Evolutionary conservation across 1,140 invertebrate genomes (phyloP).

Genomic region (Drosophila equinoxialis): DNA sequence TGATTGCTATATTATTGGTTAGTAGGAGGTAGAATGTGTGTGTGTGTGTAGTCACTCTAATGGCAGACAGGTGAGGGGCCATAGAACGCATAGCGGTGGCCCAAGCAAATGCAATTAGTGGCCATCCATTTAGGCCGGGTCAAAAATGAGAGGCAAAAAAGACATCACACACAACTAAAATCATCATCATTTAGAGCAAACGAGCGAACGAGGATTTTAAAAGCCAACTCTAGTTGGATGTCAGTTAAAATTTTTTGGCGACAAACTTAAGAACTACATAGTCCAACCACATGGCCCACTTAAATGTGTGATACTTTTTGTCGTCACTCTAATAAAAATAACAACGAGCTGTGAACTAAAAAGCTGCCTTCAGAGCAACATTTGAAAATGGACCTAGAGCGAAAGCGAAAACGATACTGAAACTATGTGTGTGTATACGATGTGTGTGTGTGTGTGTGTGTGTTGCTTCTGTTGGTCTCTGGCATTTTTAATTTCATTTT

Average conservation of each 20-base stretch:
- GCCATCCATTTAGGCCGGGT: conserved; percentile 36
- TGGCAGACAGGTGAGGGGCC: conserved; percentile 57
- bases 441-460: background rate
- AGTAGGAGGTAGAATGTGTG: conserved; percentile 25
- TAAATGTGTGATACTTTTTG: conserved; percentile 1
- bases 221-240: conserved; percentile 22
- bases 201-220: conserved; percentile 27
- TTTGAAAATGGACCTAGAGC: background rate
- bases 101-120: conserved; percentile 75
- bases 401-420: conserved; percentile 5
- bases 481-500: conserved; percentile 13
- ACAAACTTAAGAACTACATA: background rate
- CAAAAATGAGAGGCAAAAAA: background rate
- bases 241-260: conserved; percentile 21
- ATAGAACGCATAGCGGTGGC: conserved; percentile 38
- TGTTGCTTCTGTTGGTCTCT: background rate
- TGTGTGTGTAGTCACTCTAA: conserved; percentile 52
- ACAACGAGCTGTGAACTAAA: conserved; percentile 3
- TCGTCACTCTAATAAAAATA: no score
- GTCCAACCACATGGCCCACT: conserved; percentile 5
- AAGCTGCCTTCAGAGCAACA: background rate
- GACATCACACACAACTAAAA: conserved; percentile 26
- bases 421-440: background rate
- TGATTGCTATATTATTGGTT: conserved; percentile 79
- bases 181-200: background rate